Conservation (phyloP, 2,888 invertebrate species). For the Eucriotettix oculatus region DNA sequence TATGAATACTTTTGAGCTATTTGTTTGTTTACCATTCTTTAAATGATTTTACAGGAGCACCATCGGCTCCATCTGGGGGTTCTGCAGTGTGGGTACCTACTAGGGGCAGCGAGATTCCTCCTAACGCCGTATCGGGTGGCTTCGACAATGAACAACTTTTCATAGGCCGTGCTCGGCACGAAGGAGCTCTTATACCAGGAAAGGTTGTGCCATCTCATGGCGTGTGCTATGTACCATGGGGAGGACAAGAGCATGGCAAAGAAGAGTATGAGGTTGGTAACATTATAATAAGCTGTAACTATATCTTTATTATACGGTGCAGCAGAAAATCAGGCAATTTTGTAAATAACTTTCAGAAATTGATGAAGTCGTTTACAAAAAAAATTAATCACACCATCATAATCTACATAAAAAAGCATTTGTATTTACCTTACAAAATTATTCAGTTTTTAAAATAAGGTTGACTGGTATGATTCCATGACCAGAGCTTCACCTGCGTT, state of each 20-base stretch:
- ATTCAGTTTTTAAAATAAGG: no score
- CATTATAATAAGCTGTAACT: not conserved
- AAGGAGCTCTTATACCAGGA: constrained; percentile 62
- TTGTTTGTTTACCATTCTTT: no score
- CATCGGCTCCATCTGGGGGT: constrained; percentile 20
- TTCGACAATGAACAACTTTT: constrained; percentile 43
- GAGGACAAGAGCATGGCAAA: constrained; percentile 51
- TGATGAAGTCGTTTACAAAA: no score
- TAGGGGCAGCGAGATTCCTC: constrained; percentile 49
- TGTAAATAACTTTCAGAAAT: no score
- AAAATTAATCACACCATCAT: no score
- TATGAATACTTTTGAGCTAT: no score
- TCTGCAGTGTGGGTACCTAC: constrained; percentile 49
- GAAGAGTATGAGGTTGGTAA: constrained; percentile 45
- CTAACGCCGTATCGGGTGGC: constrained; percentile 54
- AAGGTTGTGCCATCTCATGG: constrained; percentile 56
- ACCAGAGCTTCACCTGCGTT: no score
- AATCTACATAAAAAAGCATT: no score
- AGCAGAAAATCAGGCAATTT: no score
- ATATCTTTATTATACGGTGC: not conserved
- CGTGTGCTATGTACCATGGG: constrained; percentile 58
- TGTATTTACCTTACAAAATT: no score
- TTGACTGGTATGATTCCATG: no score
- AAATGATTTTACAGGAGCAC: constrained; percentile 5
- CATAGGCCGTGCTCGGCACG: constrained; percentile 50